A percentile compares a stretch with the other conserved stretches of the same genome.
phyloP scores from a whole-genome alignment of 2,113 vertebrate genomes.

The Caracal caracal region DNA sequence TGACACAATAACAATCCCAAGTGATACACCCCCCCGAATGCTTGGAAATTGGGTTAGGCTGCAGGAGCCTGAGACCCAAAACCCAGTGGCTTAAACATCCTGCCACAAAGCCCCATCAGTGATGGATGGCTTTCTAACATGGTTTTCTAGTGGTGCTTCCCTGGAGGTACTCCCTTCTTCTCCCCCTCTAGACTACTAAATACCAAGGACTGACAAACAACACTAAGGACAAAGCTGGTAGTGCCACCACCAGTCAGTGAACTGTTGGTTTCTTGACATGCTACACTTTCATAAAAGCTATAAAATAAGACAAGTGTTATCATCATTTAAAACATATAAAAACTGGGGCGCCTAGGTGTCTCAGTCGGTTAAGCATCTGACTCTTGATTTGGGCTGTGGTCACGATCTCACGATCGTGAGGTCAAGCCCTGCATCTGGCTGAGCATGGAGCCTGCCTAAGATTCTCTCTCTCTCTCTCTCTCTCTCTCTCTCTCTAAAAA shows the following conservation, averaged over 20 bases:
- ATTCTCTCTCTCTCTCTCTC: too few species aligned
- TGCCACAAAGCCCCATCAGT: neutral
- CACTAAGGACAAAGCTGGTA: neutral
- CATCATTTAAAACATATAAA: conserved; percentile 12
- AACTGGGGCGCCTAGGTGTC: neutral
- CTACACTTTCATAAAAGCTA: neutral
- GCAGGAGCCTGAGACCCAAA: conserved; percentile 16
- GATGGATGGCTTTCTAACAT: neutral
- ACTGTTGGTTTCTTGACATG: neutral
- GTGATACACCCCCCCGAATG: neutral
- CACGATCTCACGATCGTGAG: too few species aligned
- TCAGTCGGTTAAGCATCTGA: too few species aligned
- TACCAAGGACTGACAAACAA: neutral
- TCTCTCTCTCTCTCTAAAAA: too few species aligned
- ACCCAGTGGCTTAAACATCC: neutral
- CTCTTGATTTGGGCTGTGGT: too few species aligned
- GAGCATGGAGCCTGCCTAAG: too few species aligned
- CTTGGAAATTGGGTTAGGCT: conserved; percentile 43
- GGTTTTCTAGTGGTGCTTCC: neutral
- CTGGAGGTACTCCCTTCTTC: neutral
- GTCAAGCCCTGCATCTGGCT: too few species aligned
- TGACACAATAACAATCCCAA: conserved; percentile 50
- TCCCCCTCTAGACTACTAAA: neutral
- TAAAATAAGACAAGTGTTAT: neutral
- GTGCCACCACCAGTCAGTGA: neutral